phyloP scores from a whole-genome alignment of 2,113 vertebrate species.

The Myrmophylax atrothorax region DNA sequence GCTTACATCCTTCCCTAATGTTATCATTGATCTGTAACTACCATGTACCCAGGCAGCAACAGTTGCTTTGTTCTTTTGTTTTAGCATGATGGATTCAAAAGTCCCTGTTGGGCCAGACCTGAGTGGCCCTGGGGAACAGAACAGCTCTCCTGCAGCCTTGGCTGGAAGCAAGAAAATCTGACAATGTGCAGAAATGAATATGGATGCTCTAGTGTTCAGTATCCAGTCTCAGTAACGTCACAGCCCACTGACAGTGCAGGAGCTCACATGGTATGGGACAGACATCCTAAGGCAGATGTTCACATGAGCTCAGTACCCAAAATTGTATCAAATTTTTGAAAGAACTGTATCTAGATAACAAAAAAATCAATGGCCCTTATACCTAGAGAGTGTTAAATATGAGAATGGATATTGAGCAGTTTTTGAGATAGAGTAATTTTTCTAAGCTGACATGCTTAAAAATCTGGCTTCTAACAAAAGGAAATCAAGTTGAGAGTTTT shows the following conservation, averaged over 20 bases:
- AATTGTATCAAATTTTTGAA: neutral
- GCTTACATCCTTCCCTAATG: slow-evolving; percentile 28
- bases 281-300: neutral
- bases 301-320: neutral
- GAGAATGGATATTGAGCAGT: neutral
- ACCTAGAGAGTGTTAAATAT: neutral
- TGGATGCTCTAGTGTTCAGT: neutral
- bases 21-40: slow-evolving; percentile 10
- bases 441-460: neutral
- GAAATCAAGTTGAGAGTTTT: neutral
- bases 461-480: neutral
- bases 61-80: slow-evolving; percentile 54
- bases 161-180: neutral
- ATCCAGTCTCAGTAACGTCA: neutral
- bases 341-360: neutral
- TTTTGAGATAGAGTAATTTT: neutral
- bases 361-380: neutral
- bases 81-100: neutral
- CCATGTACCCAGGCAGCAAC: neutral
- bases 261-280: neutral
- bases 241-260: neutral
- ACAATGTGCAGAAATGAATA: neutral
- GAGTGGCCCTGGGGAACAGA: neutral
- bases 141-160: neutral
- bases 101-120: neutral